Evolutionary conservation across 2,797 vertebrate genomes (phyloP).

Genomic region (Rhinogobio ventralis): DNA sequence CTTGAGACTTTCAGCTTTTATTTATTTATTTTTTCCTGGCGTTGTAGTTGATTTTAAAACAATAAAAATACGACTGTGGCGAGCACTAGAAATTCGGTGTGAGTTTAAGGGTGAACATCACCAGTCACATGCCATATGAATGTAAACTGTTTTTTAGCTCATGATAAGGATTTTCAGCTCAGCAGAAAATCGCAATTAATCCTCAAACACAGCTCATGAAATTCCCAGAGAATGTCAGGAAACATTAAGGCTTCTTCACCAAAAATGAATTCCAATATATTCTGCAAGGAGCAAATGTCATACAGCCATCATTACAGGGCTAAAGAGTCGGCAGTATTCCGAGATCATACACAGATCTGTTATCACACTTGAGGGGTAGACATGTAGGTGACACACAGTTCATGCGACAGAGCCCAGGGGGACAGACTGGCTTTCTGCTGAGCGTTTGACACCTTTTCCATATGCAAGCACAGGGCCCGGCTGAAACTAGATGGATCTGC

Average conservation of each 20-base stretch:
- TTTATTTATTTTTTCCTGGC: constrained; percentile 30
- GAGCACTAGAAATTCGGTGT: background rate
- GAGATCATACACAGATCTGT: constrained; percentile 78
- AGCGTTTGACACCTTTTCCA: constrained; percentile 76
- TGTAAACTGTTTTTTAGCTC: constrained; percentile 21
- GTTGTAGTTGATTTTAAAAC: constrained; percentile 56
- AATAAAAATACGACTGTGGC: constrained; percentile 20
- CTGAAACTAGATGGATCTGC: constrained; percentile 83
- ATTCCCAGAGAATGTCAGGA: constrained; percentile 35
- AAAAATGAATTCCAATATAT: constrained; percentile 51
- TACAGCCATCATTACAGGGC: constrained; percentile 63
- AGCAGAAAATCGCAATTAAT: constrained; percentile 41
- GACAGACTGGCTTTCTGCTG: constrained; percentile 76
- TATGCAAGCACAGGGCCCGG: constrained; percentile 77
- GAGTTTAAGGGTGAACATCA: background rate
- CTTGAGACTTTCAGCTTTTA: constrained; percentile 45
- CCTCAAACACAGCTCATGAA: constrained; percentile 27
- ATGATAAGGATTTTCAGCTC: constrained; percentile 42
- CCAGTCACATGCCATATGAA: background rate
- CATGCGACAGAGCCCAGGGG: constrained; percentile 77
- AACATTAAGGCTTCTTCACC: constrained; percentile 43
- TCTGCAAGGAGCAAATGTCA: constrained; percentile 65
- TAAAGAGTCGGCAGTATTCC: constrained; percentile 44
- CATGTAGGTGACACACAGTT: constrained; percentile 69
- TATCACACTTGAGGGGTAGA: constrained; percentile 74